Evolutionary conservation across 2,113 vertebrate species (phyloP).

Genomic region (Lipophrys pholis): DNA sequence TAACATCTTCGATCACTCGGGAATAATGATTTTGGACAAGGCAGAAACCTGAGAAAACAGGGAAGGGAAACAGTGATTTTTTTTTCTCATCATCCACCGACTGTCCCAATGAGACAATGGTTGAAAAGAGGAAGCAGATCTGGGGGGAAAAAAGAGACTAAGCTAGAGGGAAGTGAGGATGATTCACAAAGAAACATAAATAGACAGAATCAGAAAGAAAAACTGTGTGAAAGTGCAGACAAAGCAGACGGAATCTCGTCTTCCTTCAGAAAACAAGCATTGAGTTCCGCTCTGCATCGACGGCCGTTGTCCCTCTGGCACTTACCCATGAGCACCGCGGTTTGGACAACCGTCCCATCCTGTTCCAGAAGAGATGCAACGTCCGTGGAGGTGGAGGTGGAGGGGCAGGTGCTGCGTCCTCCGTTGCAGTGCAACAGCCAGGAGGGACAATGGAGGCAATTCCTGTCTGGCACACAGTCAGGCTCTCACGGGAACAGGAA

Average conservation of each 20-base stretch:
- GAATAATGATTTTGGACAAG: background rate
- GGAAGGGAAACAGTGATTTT: constrained; percentile 2
- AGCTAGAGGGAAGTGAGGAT: background rate
- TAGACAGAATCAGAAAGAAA: constrained; percentile 61
- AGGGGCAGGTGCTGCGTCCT: constrained; percentile 54
- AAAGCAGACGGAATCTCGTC: constrained; percentile 53
- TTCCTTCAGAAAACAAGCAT: constrained; percentile 69
- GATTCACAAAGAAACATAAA: constrained; percentile 66
- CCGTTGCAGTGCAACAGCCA: constrained; percentile 39
- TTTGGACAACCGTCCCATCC: constrained; percentile 57
- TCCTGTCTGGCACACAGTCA: constrained; percentile 78
- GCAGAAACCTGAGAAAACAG: background rate
- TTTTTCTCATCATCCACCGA: background rate
- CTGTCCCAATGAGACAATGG: constrained; percentile 10
- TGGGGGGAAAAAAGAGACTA: constrained; percentile 14
- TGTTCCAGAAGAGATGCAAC: constrained; percentile 54
- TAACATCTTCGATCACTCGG: background rate
- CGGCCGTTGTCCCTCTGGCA: constrained; percentile 36
- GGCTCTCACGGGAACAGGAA: constrained; percentile 79
- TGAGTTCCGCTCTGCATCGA: constrained; percentile 53
- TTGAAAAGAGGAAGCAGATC: constrained; percentile 56
- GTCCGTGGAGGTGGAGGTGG: constrained; percentile 22
- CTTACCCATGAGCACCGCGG: constrained; percentile 40
- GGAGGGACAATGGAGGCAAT: constrained; percentile 67
- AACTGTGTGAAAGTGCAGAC: constrained; percentile 62